phyloP scores from a whole-genome alignment of 2,113 vertebrate species.

The Peucedramus taeniatus region DNA sequence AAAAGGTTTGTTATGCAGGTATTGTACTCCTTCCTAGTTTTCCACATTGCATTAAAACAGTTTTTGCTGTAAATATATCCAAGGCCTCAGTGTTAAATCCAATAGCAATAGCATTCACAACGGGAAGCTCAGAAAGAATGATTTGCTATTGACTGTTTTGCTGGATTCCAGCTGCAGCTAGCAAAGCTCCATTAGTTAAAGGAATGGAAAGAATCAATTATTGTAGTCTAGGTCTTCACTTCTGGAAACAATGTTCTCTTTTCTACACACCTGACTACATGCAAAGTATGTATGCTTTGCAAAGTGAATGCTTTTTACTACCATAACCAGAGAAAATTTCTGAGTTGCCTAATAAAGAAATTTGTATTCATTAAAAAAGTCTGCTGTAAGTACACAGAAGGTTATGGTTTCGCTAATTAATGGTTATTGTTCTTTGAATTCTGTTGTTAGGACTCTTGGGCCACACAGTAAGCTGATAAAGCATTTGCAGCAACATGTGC shows the following conservation, averaged over 20 bases:
- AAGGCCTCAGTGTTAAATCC: slow-evolving; percentile 6
- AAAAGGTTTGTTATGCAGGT: not conserved
- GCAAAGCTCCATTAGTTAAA: slow-evolving; percentile 43
- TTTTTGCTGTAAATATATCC: slow-evolving; percentile 29
- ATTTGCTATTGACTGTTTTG: slow-evolving; percentile 40
- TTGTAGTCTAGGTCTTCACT: not conserved
- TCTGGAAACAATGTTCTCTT: not conserved
- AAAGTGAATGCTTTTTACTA: not conserved
- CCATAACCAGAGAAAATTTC: not conserved
- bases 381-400: not conserved
- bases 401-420: slow-evolving; percentile 3
- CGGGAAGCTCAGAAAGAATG: slow-evolving; percentile 29
- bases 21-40: not conserved
- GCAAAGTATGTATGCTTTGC: not conserved
- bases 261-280: not conserved
- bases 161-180: slow-evolving; percentile 39
- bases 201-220: not conserved
- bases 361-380: slow-evolving; percentile 36
- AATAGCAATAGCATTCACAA: slow-evolving; percentile 16
- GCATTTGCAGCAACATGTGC: not conserved
- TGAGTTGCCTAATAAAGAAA: not conserved
- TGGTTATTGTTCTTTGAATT: not conserved
- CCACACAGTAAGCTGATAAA: not conserved
- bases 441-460: not conserved
- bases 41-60: slow-evolving; percentile 8